Evolutionary conservation across 2,797 vertebrate genomes (phyloP), one percentile per base, ranked within the genome.

Genomic region (Poeciliopsis paucimaculata): DNA sequence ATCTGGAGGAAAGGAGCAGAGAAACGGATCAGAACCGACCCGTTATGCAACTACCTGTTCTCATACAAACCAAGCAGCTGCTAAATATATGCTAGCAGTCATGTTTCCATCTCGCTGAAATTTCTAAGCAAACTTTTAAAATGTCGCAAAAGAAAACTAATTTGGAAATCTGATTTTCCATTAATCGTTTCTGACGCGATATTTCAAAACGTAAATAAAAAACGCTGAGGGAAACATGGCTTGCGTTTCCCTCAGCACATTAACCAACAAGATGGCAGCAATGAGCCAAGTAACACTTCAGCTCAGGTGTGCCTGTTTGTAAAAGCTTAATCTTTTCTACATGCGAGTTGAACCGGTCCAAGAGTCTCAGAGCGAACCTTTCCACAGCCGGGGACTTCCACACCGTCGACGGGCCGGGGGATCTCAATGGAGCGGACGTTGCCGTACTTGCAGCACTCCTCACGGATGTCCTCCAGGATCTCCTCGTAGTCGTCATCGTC

Each of bases 381-480:
- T 55, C 96, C 96, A 5, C 95, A 96, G 82, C 95, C 95, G 0
- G 96, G 94, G n/a, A 96, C 95, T 34, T 96, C 95, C 77, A 95
- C 93, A 0, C 95, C 95, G 1, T 95, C 91, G 0, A 95, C 86
- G 0, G 95, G 95, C 18, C 95, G 90, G 1, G 95, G 96, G 83
- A 96, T 96, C 92, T 96, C 94, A 7, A 96, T 93, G 81, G 95
- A 96, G 82, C 92, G 92, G 76, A 96, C 94, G 9, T 47, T 88
- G 75, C 96, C 95, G 28, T 96, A 96, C 86, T 96, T 96, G 93
- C 95, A 94, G 91, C 95, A 96, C 90, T 96, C 96, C 72, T 96
- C 95, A 1, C 93, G 87, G 83, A 96, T 94, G 87, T 96, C 95
- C 18, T 96, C 95, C 84, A 96, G 91, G 89, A 96, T 96, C 92